Evolutionary conservation across 1,140 invertebrate genomes (phyloP).

Genomic region (Bradynema listronoti): DNA sequence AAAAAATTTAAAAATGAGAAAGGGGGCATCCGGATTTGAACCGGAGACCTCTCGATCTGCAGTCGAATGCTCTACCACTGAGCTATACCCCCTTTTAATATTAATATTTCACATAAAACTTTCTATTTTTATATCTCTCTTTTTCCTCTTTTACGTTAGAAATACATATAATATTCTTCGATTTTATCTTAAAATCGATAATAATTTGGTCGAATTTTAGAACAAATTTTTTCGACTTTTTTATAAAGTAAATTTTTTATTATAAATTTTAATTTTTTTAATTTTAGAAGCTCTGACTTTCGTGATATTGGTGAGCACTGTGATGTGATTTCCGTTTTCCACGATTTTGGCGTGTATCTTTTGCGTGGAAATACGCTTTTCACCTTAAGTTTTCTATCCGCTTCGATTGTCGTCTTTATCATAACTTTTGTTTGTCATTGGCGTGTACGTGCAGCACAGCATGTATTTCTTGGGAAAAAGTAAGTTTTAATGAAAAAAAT

Average conservation of each 20-base stretch:
- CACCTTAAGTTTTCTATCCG: conserved; percentile 49
- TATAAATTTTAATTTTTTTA: too few species aligned
- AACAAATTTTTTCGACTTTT: not conserved
- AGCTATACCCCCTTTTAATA: conserved; percentile 61
- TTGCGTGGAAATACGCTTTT: conserved; percentile 54
- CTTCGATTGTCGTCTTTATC: conserved; percentile 50
- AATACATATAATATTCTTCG: not conserved
- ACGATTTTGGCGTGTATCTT: conserved; percentile 53
- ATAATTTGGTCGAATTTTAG: not conserved
- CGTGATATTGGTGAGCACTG: conserved; percentile 47
- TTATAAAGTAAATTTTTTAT: conserved; percentile 6
- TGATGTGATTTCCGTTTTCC: conserved; percentile 50
- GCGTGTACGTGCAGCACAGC: conserved; percentile 42
- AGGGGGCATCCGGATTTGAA: conserved; percentile 63
- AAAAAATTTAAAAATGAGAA: too few species aligned
- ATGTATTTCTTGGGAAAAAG: conserved; percentile 39
- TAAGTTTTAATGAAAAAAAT: too few species aligned
- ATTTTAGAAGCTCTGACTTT: conserved; percentile 53
- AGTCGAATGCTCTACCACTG: conserved; percentile 64
- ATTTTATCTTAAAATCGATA: conserved; percentile 12
- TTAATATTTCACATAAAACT: not conserved
- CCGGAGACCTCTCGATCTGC: conserved; percentile 63
- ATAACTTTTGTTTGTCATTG: conserved; percentile 51
- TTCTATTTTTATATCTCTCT: not conserved
- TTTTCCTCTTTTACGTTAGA: not conserved